Base-by-base conservation (phyloP, 2,888 invertebrate species). In the Eudasyphora cyanicolor region DNA sequence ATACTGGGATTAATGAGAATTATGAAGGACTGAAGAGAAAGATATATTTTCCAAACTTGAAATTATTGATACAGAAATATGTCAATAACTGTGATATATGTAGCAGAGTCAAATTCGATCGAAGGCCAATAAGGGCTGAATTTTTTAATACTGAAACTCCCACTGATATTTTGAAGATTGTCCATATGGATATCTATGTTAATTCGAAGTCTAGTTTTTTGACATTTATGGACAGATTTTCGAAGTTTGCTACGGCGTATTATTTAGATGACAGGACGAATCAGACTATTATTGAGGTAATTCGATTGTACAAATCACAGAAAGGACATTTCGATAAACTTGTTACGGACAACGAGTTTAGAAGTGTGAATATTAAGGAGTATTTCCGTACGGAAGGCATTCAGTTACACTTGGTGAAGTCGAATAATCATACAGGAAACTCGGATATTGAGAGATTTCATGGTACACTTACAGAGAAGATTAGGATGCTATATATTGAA, bases 201-300 rank as follows among this genome's bases (percentile, higher is more conserved):
- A 62, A 62, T 17, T 62, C 70, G 29, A 80, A 80, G 74, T 75
- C 54, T 51, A 71, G 78, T 79, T 75, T 81, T 62, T 62, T 78
- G 42, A 84, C 70, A 42, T 74, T 84, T 64, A 75, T 80, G 42
- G 82, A 82, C 45, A 35, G 42, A 79, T 82, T 85, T 76, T 81
- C 78, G 45, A 85, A 85, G 75, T 85, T 82, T 81, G 69, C 84
- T 35, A 75, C 77, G 67, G 80, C 75, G 0, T 82, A 54, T 69
- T 76, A 76, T 19, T 76, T 85, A 54, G 81, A 85, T 32, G 81
- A 86, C 32, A 70, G 82, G 67, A 81, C 35, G 57, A 82, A 35
- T 10, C 35, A 54, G 14, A 54, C 54, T 19, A 12, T 54, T 19
- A 17, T 54, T 54, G 17, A 51, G 21, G 12, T 54, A 21, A 54